Base-by-base conservation (phyloP, 2,113 vertebrate species). In the Platysteira castanea region DNA sequence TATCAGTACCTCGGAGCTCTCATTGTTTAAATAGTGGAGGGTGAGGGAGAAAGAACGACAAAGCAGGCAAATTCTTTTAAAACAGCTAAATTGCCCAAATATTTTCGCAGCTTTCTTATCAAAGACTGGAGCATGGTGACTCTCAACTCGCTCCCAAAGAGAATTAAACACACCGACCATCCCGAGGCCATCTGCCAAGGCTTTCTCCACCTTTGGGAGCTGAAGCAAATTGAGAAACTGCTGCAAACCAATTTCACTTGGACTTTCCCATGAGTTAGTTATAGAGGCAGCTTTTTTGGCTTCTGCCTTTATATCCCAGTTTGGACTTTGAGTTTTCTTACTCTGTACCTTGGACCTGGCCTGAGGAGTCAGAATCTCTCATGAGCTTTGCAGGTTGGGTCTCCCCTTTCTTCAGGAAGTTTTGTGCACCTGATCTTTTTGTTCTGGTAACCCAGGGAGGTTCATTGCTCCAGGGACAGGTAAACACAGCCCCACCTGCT, bases 391-490 rank as follows among this genome's bases (percentile, higher is more conserved):
- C 37, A 85, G 11, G 20, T 33, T 2, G 23, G 23, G 14, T 30
- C 16, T 71, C 50, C 17, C 2, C 0, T 33, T 44, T 69, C 53
- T 5, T 11, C 41, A 1, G 21, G 5, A 11, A 0, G 4, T 33
- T 75, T 54, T 88, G 57, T 73, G 67, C 12, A 13, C 26, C 39
- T 59, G 16, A 31, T 50, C 2, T 30, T 28, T 67, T 41, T 47
- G 13, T 2, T 63, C 60, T 46, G 41, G 27, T 16, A 7, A 6
- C 59, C 44, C 17, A 50, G 35, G 42, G 49, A 59, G 4, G 26
- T 33, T 64, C 6, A 3, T 49, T 37, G 22, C 56, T 10, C 12
- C 21, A n/a, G 37, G 71, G 84, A 5, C 24, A 67, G 35, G 27
- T 7, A 11, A 77, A 21, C 8, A 1, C 16, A 23, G n/a, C 30